phyloP scores from a whole-genome alignment of 2,113 vertebrate genomes.

The Hemiscyllium ocellatum region DNA sequence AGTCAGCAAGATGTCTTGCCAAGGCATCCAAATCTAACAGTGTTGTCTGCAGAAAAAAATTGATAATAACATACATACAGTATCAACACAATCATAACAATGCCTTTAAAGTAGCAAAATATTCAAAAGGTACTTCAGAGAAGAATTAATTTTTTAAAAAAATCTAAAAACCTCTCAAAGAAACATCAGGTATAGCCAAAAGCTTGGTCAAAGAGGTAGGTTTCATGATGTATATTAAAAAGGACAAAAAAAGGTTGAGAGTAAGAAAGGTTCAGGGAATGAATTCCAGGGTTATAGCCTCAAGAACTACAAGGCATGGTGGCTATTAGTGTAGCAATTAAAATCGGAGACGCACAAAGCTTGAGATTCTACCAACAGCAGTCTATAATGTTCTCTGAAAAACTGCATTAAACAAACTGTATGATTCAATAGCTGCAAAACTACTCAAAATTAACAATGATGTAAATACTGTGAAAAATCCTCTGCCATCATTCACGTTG shows the following conservation, averaged over 20 bases:
- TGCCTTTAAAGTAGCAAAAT: neutral
- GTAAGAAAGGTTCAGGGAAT: too few species aligned
- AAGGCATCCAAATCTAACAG: conserved; percentile 92
- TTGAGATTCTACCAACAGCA: neutral
- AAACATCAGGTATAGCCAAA: neutral
- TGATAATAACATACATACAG: neutral
- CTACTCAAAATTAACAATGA: neutral
- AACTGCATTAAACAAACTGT: neutral
- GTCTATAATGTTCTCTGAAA: neutral
- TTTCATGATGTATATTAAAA: neutral
- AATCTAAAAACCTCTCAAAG: neutral
- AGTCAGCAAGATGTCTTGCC: conserved; percentile 91
- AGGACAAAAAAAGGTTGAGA: neutral
- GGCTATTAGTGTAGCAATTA: neutral
- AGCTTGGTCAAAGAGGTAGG: neutral
- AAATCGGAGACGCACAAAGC: neutral
- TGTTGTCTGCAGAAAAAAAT: conserved; percentile 67
- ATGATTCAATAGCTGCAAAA: neutral
- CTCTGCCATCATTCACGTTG: neutral
- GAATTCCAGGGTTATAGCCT: neutral
- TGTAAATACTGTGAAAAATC: neutral
- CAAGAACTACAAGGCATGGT: neutral
- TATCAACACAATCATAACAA: neutral
- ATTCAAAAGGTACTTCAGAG: neutral
- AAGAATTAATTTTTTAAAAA: neutral